Base-by-base conservation (phyloP, 1,140 invertebrate genomes). In the Ceratosolen fusciceps region DNA sequence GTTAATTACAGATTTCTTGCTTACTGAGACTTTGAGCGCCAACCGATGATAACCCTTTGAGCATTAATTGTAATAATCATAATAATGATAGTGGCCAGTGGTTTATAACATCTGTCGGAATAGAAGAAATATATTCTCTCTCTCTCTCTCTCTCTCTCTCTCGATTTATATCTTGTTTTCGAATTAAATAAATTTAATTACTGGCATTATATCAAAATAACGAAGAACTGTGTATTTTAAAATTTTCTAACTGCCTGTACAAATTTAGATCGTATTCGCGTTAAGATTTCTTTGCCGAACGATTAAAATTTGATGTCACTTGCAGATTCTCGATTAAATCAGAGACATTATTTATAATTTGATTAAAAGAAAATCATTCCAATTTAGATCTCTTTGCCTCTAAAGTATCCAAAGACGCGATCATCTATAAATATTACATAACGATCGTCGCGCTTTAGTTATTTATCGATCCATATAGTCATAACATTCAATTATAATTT, bases 1-100 rank as follows among this genome's bases (percentile, higher is more conserved):
- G 49, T 73, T 39, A 73, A 73, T 73, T 73, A 73, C 58, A 73
- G 71, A 73, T 39, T 58, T 37, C 34, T 58, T 58, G 54, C 58
- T 58, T 73, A 62, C 62, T 65, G 26, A 49, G 56, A 62, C 73
- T 74, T 62, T 47, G 39, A 74, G 58, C 9, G 39, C 29, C 39
- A 60, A n/a, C 26, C 26, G 73, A 74, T n/a, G n/a, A n/a, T 74
- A 74, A 62, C 73, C 56, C n/a, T 62, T 54, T 49, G 26, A 54
- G 29, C 29, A 54, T 72, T 29, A 72, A n/a, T 71, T 71, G 5
- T 26, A 52, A 47, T 72, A 16, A 43, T 54, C 49, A 10, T 72
- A 54, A 54, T 47, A 26, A 19, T 10, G 39, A 47, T 68, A 29
- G 19, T 7, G 26, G 39, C 47, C 26, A 21, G 21, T 65, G 37